A percentile compares a stretch with the other conserved stretches of the same genome.
phyloP scores from a whole-genome alignment of 2,888 invertebrate species.

The Punctoribates punctum region DNA sequence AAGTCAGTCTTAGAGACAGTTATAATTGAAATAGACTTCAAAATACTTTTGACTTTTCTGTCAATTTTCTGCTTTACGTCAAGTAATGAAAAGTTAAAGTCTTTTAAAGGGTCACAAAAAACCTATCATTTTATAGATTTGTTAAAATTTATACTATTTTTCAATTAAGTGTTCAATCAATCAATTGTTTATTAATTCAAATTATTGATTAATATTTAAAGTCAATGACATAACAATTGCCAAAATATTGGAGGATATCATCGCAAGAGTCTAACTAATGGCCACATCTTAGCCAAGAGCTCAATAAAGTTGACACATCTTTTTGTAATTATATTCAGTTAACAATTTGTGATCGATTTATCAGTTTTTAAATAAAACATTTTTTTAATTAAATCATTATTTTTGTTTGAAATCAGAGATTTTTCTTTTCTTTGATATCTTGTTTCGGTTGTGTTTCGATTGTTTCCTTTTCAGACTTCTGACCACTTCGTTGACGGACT shows the following conservation, averaged over 20 bases:
- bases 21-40: not conserved
- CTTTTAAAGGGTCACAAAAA: too few relatives aligned
- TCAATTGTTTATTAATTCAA: too few relatives aligned
- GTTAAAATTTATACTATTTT: too few relatives aligned
- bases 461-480: constrained; percentile 12
- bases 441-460: constrained; percentile 11
- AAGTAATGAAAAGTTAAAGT: not conserved
- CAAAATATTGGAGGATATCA: too few relatives aligned
- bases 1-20: not conserved
- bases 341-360: not conserved
- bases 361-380: not conserved
- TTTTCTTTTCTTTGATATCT: constrained; percentile 15
- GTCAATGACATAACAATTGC: too few relatives aligned
- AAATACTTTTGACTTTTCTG: constrained; percentile 1
- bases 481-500: constrained; percentile 23
- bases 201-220: too few relatives aligned
- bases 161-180: too few relatives aligned
- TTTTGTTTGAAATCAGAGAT: not conserved
- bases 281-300: too few relatives aligned
- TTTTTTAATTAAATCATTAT: constrained; percentile 10
- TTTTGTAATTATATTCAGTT: too few relatives aligned
- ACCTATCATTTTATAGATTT: too few relatives aligned
- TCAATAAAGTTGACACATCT: too few relatives aligned
- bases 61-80: not conserved
- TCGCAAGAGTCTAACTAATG: too few relatives aligned